phyloP scores from a whole-genome alignment of 1,140 invertebrate genomes.

The Lanistes nyassanus region DNA sequence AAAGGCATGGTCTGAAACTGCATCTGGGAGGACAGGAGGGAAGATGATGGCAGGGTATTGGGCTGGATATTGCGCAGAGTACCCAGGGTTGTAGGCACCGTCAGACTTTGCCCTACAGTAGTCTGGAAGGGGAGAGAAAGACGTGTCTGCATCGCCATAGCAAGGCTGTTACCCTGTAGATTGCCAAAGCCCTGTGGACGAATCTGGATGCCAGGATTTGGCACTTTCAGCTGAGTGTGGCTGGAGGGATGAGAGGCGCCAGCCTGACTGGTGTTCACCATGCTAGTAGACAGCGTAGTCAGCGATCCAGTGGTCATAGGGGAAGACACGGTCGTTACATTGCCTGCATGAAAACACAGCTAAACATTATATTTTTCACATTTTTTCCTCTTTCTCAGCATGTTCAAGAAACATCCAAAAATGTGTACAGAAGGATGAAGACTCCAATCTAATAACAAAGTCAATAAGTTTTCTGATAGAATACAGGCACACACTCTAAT shows the following conservation, averaged over 20 bases:
- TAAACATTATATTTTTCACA: too few relatives aligned
- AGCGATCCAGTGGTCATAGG: not conserved
- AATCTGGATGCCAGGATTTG: constrained; percentile 24
- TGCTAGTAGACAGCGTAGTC: not conserved
- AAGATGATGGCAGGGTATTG: not conserved
- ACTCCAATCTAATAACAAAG: not conserved
- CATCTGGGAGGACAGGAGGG: constrained; percentile 10
- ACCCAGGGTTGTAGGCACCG: constrained; percentile 8
- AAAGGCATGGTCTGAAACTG: constrained; percentile 20
- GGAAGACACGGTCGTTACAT: not conserved
- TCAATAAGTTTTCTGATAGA: not conserved
- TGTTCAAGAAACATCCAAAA: constrained; percentile 1
- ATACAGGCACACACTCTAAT: not conserved
- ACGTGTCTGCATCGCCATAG: constrained; percentile 23
- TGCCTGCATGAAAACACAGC: not conserved
- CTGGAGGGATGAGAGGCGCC: not conserved
- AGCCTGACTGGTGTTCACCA: constrained; percentile 17
- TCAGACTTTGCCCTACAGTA: constrained; percentile 4
- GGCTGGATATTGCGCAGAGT: constrained; percentile 9
- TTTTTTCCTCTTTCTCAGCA: too few relatives aligned
- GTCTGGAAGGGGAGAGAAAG: constrained; percentile 18
- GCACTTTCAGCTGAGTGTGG: constrained; percentile 30
- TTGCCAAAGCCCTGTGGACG: constrained; percentile 13
- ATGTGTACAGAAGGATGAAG: not conserved
- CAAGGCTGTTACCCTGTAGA: constrained; percentile 17